phyloP scores from a whole-genome alignment of 2,797 vertebrate genomes.

The Coccyzus lansbergi region DNA sequence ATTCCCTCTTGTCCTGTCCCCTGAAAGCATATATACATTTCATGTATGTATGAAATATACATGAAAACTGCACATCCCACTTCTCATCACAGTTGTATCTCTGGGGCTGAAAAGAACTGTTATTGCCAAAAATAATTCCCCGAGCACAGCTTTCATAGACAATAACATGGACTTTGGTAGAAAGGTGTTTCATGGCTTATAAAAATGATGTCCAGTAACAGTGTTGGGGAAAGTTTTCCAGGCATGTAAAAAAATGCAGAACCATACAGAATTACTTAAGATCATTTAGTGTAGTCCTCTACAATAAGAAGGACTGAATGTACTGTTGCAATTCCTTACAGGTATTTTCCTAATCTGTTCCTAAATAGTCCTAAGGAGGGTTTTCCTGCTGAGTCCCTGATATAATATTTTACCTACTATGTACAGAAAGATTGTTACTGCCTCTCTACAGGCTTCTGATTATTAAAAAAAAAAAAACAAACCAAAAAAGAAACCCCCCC shows the following conservation, averaged over 20 bases:
- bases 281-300: neutral
- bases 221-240: neutral
- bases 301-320: neutral
- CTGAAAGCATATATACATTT: too few species aligned
- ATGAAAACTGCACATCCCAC: neutral
- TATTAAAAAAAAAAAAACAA: neutral
- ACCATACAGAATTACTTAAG: neutral
- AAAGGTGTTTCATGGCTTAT: neutral
- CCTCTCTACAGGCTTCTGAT: neutral
- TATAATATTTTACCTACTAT: neutral
- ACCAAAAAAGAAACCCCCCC: too few species aligned
- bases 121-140: slow-evolving; percentile 1
- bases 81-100: neutral
- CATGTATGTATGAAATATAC: neutral
- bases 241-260: neutral
- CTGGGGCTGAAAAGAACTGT: neutral
- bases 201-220: neutral
- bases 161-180: neutral
- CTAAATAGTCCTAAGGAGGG: neutral
- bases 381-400: neutral
- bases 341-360: neutral
- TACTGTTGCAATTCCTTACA: neutral
- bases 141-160: neutral
- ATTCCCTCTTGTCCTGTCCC: too few species aligned
- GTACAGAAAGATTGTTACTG: neutral